Conservation (phyloP, 1,140 invertebrate species). For the Saccostrea echinata region DNA sequence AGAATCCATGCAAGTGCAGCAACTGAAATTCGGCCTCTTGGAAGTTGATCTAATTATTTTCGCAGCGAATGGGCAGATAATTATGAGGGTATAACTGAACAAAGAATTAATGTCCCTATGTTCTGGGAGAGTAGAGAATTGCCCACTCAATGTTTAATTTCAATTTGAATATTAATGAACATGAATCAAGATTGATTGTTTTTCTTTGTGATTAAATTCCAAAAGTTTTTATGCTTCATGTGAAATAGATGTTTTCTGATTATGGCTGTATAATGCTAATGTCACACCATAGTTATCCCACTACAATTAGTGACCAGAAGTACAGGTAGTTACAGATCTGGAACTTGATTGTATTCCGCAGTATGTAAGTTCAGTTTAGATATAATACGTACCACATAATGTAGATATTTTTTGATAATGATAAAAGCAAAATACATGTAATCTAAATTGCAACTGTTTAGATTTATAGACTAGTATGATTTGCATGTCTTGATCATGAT, state of each 20-base stretch:
- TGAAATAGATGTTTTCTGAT: slow-evolving; percentile 33
- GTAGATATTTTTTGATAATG: too few relatives aligned
- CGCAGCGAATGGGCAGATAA: slow-evolving; percentile 28
- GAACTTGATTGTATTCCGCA: not conserved
- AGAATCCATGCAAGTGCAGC: slow-evolving; percentile 21
- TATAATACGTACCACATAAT: not conserved
- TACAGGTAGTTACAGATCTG: not conserved
- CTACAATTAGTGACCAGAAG: not conserved
- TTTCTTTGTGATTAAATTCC: slow-evolving; percentile 37
- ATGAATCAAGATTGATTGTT: slow-evolving; percentile 30
- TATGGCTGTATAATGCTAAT: not conserved
- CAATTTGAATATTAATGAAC: slow-evolving; percentile 39
- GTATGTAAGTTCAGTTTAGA: not conserved
- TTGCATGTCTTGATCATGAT: too few relatives aligned
- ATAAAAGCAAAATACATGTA: too few relatives aligned
- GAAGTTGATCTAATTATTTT: slow-evolving; percentile 39
- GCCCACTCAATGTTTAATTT: slow-evolving; percentile 32
- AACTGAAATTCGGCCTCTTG: slow-evolving; percentile 4
- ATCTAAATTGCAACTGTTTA: too few relatives aligned
- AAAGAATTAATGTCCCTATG: slow-evolving; percentile 24
- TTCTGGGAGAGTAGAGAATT: slow-evolving; percentile 32
- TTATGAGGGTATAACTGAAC: slow-evolving; percentile 35
- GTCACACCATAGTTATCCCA: not conserved
- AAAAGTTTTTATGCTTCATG: slow-evolving; percentile 27
- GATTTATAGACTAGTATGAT: too few relatives aligned